phyloP scores from a whole-genome alignment of 2,888 invertebrate genomes.

The Empis stercorea region DNA sequence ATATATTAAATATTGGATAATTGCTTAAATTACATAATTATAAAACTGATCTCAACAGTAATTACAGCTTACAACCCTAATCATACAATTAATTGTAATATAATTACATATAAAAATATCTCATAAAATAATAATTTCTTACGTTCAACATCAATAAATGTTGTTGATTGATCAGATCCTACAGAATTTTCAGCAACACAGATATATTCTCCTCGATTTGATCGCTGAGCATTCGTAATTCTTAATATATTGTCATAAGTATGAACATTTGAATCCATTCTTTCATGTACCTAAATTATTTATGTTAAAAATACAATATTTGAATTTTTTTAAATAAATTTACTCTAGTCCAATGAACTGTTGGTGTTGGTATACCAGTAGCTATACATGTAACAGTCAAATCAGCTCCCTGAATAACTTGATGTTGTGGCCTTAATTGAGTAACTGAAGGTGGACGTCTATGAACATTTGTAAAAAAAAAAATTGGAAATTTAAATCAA shows the following conservation, averaged over 20 bases:
- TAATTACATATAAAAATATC: no score
- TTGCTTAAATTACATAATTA: no score
- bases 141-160: slow-evolving; percentile 76
- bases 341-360: slow-evolving; percentile 72
- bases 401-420: slow-evolving; percentile 41
- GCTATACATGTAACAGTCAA: slow-evolving; percentile 58
- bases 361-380: slow-evolving; percentile 59
- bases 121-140: slow-evolving; percentile 31
- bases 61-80: no score
- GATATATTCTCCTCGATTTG: slow-evolving; percentile 72
- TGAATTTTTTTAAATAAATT: neutral
- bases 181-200: slow-evolving; percentile 58
- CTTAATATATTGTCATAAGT: slow-evolving; percentile 52
- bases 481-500: no score
- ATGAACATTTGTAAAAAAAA: no score
- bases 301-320: neutral
- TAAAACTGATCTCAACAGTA: no score
- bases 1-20: no score
- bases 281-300: slow-evolving; percentile 32
- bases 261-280: slow-evolving; percentile 44
- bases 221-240: slow-evolving; percentile 52
- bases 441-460: slow-evolving; percentile 20
- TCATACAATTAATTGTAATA: no score
- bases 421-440: slow-evolving; percentile 26
- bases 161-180: slow-evolving; percentile 50